Evolutionary conservation across 2,888 invertebrate genomes (phyloP), one percentile per base, ranked within the genome.

Genomic region (Lasioglossum zephyrum): DNA sequence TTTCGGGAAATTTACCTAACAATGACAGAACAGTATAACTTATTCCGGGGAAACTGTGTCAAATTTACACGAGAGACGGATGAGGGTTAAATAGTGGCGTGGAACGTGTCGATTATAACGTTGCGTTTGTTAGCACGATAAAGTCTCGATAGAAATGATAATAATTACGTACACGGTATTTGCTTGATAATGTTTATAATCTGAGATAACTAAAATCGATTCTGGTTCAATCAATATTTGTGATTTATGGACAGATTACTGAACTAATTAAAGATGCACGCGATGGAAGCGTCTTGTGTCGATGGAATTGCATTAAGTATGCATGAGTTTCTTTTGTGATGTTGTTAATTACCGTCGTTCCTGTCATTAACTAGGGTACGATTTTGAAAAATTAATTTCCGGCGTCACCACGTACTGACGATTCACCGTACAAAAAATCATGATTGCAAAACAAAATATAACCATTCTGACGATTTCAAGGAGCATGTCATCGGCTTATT

Each of bases 401-500:
- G 39, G 11, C 11, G 11, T 36, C n/a, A 39, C 39, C 22, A 4
- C n/a, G 8, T 16, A 16, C 6, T 39, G 36, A 36, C n/a, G 39
- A n/a, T 39, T 9, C 1, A 11, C 39, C 4, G 69, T 22, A 39
- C 22, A 3, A 69, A 39, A 69, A n/a, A 41, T 0, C 69, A 22
- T 4, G 69, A 39, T 4, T 41, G 22, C 69, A 39, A 39, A n/a
- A 69, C 36, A 69, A 31, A 18, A 16, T 22, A 36, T 22, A 36
- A 36, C 36, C 1, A 41, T 69, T 9, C 69, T 18, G 39, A 39
- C n/a, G 22, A 39, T 69, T n/a, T 39, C 69, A 69, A 69, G 22
- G 22, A 69, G 39, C n/a, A 22, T 69, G 69, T 69, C 39, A n/a
- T 22, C 69, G 22, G 39, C 69, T 69, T 69, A 69, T 69, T 69